Evolutionary conservation across 2,113 vertebrate species (phyloP), one percentile per base, ranked within the genome.

Genomic region (Periophthalmodon schlosseri): DNA sequence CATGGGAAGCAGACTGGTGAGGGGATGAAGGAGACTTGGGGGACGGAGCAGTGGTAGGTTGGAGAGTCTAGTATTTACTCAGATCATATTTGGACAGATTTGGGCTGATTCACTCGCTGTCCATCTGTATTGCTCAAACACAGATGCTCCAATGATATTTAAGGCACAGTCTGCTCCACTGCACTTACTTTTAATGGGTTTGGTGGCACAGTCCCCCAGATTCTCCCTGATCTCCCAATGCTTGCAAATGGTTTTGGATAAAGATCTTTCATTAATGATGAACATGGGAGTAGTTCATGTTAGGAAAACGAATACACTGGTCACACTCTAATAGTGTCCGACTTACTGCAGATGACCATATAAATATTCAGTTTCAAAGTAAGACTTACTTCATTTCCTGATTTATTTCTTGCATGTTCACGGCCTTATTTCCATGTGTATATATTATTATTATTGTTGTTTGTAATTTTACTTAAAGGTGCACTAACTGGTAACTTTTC

Each of bases 1-100:
- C 61, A 60, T 56, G 39, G 36, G 18, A 50, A 68, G 73, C 73
- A 69, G 47, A 20, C 13, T 49, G 21, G 66, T 68, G 60, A 56
- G 78, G 71, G 75, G 66, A 73, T 79, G 79, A 84, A 86, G 83
- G 76, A 47, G 70, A 78, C 69, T 87, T 71, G 82, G 74, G 73
- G 81, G 84, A 70, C 79, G 77, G 69, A 77, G 28, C 72, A 46
- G 3, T 15, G 64, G 28, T 54, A 60, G 21, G 61, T 20, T 1
- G 0, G 57, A 70, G 63, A 68, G 33, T 34, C 16, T 34, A 57
- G 12, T 68, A 68, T 47, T 68, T 60, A 1, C 24, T 28, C 13
- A 58, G 13, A 78, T 78, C 39, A 60, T 70, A 65, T 72, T 70
- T 64, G 47, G 70, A 83, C 12, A 69, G 28, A 18, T 57, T 69